phyloP scores from a whole-genome alignment of 2,888 invertebrate genomes.

The Gasteruption jaculator region DNA sequence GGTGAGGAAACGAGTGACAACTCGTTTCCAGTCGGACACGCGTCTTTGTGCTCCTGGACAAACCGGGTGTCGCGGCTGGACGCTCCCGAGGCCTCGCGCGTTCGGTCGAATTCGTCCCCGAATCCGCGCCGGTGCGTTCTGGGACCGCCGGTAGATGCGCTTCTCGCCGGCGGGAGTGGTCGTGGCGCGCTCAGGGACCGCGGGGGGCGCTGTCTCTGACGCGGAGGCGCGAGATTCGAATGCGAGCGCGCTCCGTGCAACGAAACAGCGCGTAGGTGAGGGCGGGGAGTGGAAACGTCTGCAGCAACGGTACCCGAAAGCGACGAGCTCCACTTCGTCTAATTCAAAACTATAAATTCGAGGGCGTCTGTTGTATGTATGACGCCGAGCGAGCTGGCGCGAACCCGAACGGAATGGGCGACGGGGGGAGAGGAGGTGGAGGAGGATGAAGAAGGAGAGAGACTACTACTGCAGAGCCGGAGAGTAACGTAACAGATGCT shows the following conservation, averaged over 20 bases:
- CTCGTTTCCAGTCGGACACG: conserved; percentile 24
- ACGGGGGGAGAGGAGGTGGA: conserved; percentile 24
- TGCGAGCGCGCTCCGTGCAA: background rate
- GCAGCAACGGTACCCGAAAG: conserved; percentile 26
- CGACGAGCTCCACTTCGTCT: conserved; percentile 42
- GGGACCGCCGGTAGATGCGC: too few relatives aligned
- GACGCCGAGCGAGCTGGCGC: conserved; percentile 43
- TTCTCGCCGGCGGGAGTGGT: conserved; percentile 1
- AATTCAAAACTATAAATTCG: conserved; percentile 51
- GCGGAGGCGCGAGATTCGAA: background rate
- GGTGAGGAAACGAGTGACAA: conserved; percentile 23
- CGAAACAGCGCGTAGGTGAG: background rate
- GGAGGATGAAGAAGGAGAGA: conserved; percentile 23
- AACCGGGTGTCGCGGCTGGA: too few relatives aligned
- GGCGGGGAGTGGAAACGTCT: background rate
- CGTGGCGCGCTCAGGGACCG: too few relatives aligned
- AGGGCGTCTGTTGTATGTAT: conserved; percentile 50
- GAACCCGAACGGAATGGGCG: conserved; percentile 26
- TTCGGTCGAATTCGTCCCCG: conserved; percentile 16
- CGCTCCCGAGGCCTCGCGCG: too few relatives aligned
- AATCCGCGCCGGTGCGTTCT: too few relatives aligned
- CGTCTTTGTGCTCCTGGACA: too few relatives aligned
- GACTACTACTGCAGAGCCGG: conserved; percentile 31
- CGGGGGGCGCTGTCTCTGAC: background rate
- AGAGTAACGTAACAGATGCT: conserved; percentile 49